Evolutionary conservation across 2,113 vertebrate genomes (phyloP).

Genomic region (Thamnophis sirtalis): DNA sequence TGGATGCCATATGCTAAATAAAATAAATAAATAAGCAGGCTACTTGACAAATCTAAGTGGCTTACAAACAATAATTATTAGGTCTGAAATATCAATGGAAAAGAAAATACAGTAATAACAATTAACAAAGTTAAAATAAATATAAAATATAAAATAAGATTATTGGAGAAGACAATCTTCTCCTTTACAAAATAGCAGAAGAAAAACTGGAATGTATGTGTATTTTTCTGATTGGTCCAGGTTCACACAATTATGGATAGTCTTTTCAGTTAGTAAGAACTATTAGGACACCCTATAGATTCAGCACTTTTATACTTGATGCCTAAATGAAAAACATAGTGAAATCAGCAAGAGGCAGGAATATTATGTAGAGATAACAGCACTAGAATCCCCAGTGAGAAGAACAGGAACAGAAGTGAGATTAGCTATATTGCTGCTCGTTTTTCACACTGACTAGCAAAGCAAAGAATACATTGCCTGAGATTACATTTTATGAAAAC

Average conservation of each 20-base stretch:
- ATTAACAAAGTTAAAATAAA: not conserved
- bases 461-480: not conserved
- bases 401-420: not conserved
- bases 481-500: not conserved
- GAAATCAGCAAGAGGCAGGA: not conserved
- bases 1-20: not conserved
- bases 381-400: not conserved
- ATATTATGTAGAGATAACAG: not conserved
- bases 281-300: not conserved
- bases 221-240: not conserved
- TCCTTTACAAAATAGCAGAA: not conserved
- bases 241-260: not conserved
- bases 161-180: not conserved
- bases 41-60: not conserved
- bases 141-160: not conserved
- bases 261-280: no score
- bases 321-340: constrained; percentile 4
- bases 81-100: not conserved
- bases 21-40: not conserved
- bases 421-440: not conserved
- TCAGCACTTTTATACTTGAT: not conserved
- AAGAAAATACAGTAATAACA: not conserved
- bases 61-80: not conserved
- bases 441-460: not conserved
- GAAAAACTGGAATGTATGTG: not conserved